Base-by-base conservation (phyloP, 37 sponge, comb jelly and placozoan species). In the Spongilla lacustris region DNA sequence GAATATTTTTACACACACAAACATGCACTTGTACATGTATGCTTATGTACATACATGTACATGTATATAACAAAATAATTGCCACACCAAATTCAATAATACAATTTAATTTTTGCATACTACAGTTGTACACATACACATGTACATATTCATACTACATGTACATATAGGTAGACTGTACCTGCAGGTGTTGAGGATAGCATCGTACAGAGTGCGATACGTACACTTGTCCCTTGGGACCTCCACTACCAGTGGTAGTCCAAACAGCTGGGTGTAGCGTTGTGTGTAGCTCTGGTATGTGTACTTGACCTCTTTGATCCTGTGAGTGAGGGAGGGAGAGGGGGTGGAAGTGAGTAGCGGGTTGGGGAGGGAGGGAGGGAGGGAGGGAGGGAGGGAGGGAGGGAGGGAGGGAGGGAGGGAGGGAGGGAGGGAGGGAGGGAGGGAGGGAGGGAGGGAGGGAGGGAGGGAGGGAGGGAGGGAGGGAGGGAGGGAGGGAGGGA, bases 241-340 rank as follows among this genome's bases (percentile, higher is more conserved):
- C 17, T 80, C 74, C 58, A 94, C 88, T 14, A 96, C 66, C 28
- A 89, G 33, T 30, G 97, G 97, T 25, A 93, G 75, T 2, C 94
- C 97, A 89, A 94, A 96, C 41, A 92, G 81, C 50, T 76, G 73
- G 26, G 87, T 75, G 75, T 86, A 93, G 29, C 75, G n/a, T 50
- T 80, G 77, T 11, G 80, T 76, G 86, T 92, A 89, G 78, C 85
- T 50, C 17, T 71, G 33, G 75, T 82, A 88, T 33, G 49, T 66
- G 86, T 88, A 93, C 38, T 67, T 77, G 75, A 77, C 82, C 27
- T 86, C 74, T 58, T 67, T 30, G 11, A 67, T 35, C 19, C 82
- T 80, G 75, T 6, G n/a, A n/a, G n/a, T 3, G 6, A 6, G 3
- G 6, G 6, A 6, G 41, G 41, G 41, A 41, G 41, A 69, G 69